Conservation (phyloP, 2,888 invertebrate species). For the Aelia acuminata region DNA sequence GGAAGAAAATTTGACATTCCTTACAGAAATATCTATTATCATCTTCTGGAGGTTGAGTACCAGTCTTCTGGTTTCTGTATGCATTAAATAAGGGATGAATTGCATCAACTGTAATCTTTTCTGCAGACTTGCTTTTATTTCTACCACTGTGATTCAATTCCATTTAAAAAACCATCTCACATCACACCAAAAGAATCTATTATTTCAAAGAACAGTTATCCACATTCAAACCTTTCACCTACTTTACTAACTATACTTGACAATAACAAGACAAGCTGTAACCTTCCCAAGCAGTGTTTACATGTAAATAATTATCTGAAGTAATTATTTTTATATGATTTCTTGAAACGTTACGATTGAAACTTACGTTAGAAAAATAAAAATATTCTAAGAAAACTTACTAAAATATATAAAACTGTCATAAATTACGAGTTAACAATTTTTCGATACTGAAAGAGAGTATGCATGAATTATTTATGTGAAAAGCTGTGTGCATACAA, state of each 20-base stretch:
- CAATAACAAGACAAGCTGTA: neutral
- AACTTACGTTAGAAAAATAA: neutral
- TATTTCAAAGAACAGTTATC: neutral
- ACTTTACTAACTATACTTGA: neutral
- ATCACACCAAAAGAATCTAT: slow-evolving; percentile 6
- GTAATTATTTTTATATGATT: neutral
- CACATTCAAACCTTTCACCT: slow-evolving; percentile 36
- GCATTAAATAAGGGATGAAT: slow-evolving; percentile 63
- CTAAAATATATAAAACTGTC: neutral
- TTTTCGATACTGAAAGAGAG: neutral
- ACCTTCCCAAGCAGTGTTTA: slow-evolving; percentile 52
- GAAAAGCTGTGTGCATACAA: neutral
- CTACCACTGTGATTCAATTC: slow-evolving; percentile 11
- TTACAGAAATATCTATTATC: slow-evolving; percentile 62
- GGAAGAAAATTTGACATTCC: slow-evolving; percentile 62
- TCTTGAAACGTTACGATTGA: neutral
- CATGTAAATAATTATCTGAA: neutral
- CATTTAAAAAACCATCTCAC: slow-evolving; percentile 42
- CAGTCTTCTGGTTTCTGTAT: slow-evolving; percentile 58
- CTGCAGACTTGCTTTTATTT: slow-evolving; percentile 9
- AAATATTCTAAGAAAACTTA: neutral
- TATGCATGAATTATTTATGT: neutral
- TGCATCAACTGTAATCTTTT: slow-evolving; percentile 60
- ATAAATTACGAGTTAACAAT: neutral
- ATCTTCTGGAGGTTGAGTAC: slow-evolving; percentile 56